phyloP scores from a whole-genome alignment of 2,888 invertebrate genomes.

The Cephus runcator region DNA sequence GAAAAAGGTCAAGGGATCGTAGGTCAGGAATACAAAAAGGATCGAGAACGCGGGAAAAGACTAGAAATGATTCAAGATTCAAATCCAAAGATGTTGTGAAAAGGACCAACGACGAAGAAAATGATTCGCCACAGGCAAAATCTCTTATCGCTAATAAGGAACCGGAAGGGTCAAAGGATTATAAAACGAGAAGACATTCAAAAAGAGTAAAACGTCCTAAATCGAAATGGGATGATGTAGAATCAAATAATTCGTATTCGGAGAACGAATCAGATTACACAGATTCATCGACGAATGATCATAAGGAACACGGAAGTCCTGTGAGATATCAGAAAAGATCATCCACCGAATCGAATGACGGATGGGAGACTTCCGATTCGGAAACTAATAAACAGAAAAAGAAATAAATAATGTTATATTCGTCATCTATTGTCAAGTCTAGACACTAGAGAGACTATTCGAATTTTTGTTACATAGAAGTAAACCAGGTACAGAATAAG shows the following conservation, averaged over 20 bases:
- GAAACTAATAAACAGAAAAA: slow-evolving; percentile 27
- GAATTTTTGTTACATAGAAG: neutral
- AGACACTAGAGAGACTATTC: neutral
- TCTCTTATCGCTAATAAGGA: neutral
- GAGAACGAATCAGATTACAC: slow-evolving; percentile 29
- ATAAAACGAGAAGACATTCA: slow-evolving; percentile 1
- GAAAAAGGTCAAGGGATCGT: neutral
- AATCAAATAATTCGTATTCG: slow-evolving; percentile 7
- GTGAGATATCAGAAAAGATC: neutral
- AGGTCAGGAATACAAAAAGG: slow-evolving; percentile 4
- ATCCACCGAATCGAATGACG: slow-evolving; percentile 22
- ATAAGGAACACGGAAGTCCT: neutral
- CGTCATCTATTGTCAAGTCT: neutral
- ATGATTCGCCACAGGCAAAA: neutral
- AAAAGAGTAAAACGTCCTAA: neutral
- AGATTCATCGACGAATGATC: slow-evolving; percentile 7
- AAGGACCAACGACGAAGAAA: neutral
- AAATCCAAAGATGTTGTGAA: slow-evolving; percentile 2
- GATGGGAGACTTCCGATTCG: slow-evolving; percentile 50
- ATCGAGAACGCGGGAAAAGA: slow-evolving; percentile 23
- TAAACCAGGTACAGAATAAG: neutral
- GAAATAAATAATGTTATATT: slow-evolving; percentile 20
- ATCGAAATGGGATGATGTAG: slow-evolving; percentile 24
- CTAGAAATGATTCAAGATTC: slow-evolving; percentile 18
- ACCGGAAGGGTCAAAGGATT: slow-evolving; percentile 4